These are phyloP conservation scores for Tetrax tetrax DNA, from an alignment of 2,113 vertebrate species.

Conservation along the genomic window DNA sequence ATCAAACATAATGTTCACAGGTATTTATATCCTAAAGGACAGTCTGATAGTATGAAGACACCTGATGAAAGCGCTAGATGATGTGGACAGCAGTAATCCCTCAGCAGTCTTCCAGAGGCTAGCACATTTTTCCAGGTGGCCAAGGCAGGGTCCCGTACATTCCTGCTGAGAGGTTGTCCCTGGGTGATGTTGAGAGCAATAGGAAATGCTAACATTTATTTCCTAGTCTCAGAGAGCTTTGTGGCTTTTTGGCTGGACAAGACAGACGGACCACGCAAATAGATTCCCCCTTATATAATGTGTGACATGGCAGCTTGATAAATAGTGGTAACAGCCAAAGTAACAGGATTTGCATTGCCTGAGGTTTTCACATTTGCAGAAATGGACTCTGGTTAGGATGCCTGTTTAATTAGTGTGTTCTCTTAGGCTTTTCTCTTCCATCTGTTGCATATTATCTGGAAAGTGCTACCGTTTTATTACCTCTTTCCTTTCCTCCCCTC, in stretches of 20 bases:
- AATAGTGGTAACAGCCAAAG: not conserved
- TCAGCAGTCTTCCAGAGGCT: not conserved
- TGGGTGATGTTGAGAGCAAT: not conserved
- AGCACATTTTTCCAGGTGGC: fast-evolving
- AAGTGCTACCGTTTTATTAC: not conserved
- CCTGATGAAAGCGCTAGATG: fast-evolving
- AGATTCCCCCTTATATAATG: not conserved
- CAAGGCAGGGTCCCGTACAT: not conserved
- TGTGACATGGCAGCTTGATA: not conserved
- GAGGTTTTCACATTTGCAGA: not conserved
- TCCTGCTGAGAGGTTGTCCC: not conserved
- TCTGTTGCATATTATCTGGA: not conserved
- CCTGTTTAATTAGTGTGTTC: not conserved
- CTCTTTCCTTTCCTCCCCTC: not conserved
- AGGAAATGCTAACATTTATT: not conserved
- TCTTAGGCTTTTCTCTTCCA: not conserved
- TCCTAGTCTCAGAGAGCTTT: not conserved
- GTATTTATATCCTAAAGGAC: not conserved
- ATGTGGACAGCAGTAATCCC: not conserved
- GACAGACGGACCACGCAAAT: not conserved
- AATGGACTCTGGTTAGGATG: not conserved
- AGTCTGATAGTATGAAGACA: not conserved
- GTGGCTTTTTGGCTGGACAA: not conserved
- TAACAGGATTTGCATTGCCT: not conserved
- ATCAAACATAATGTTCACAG: not conserved